Evolutionary conservation across 1,140 invertebrate genomes (phyloP).

Genomic region (Paraescarpia echinospica): DNA sequence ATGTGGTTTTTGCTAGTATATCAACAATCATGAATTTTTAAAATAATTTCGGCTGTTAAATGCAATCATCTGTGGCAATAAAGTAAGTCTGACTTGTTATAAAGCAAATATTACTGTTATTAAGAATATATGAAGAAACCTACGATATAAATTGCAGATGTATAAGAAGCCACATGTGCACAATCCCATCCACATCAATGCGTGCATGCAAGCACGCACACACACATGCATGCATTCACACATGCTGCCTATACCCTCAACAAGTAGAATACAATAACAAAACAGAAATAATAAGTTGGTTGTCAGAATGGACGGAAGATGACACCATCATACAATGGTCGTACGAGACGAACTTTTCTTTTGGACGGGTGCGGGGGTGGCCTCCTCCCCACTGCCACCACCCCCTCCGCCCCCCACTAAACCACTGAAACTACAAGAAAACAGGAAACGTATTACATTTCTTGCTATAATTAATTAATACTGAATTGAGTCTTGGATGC

Average conservation of each 20-base stretch:
- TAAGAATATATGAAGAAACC: too few relatives aligned
- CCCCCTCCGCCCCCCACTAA: not conserved
- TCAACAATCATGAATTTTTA: too few relatives aligned
- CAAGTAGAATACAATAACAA: not conserved
- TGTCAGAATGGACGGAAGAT: not conserved
- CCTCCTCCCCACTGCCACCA: not conserved
- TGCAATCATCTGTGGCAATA: too few relatives aligned
- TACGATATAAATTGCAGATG: too few relatives aligned
- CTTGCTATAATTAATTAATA: not conserved
- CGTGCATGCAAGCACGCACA: not conserved
- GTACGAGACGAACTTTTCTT: not conserved
- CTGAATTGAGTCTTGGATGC: too few relatives aligned
- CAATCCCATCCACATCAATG: not conserved
- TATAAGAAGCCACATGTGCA: not conserved
- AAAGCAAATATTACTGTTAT: too few relatives aligned
- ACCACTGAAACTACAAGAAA: conserved; percentile 20
- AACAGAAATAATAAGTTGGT: conserved; percentile 6
- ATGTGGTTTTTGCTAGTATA: too few relatives aligned
- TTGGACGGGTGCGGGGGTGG: not conserved
- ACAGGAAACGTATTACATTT: not conserved
- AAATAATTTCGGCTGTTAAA: too few relatives aligned
- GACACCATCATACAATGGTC: not conserved
- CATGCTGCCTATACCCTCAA: not conserved
- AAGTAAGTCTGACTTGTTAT: too few relatives aligned
- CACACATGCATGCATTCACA: not conserved